Evolutionary conservation across 64 coral and sea anemone species (phyloP).

Genomic region (Porites australiensis): DNA sequence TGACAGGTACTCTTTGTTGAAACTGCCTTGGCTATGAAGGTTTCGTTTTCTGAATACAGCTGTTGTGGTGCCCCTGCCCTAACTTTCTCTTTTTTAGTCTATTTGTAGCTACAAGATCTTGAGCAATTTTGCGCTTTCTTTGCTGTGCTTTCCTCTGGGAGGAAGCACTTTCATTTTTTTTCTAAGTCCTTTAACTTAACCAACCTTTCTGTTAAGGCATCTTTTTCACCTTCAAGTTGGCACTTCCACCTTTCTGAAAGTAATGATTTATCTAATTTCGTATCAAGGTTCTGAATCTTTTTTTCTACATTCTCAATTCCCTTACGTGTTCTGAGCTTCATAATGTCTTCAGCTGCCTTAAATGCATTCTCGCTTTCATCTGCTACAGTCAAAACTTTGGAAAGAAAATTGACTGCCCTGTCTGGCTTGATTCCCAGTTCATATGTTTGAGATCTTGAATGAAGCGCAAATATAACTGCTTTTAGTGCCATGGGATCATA

Average conservation of each 20-base stretch:
- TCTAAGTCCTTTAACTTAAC: conserved; percentile 17
- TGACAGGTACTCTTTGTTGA: conserved; percentile 58
- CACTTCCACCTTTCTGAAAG: conserved; percentile 55
- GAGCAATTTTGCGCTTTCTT: conserved; percentile 53
- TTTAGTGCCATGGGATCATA: conserved; percentile 37
- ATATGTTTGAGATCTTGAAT: conserved; percentile 48
- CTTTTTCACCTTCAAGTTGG: conserved; percentile 47
- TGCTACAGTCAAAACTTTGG: conserved; percentile 47
- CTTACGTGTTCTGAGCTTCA: conserved; percentile 54
- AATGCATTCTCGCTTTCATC: conserved; percentile 61
- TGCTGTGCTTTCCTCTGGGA: conserved; percentile 36
- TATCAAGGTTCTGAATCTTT: conserved; percentile 50
- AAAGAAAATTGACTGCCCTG: conserved; percentile 62
- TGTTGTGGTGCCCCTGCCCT: conserved; percentile 42
- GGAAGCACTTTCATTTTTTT: conserved; percentile 33
- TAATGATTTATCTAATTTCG: conserved; percentile 43
- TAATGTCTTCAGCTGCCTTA: conserved; percentile 62
- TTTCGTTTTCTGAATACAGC: conserved; percentile 70
- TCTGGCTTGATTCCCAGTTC: conserved; percentile 59
- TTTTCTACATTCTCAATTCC: conserved; percentile 60
- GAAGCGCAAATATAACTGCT: conserved; percentile 48
- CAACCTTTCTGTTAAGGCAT: conserved; percentile 63
- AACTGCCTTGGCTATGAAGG: conserved; percentile 55
- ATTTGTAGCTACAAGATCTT: conserved; percentile 48
- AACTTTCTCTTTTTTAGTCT: conserved; percentile 34